A percentile compares a stretch with the other conserved stretches of the same genome.
phyloP scores from a whole-genome alignment of 1,140 invertebrate genomes.

The Eumaeus atala region DNA sequence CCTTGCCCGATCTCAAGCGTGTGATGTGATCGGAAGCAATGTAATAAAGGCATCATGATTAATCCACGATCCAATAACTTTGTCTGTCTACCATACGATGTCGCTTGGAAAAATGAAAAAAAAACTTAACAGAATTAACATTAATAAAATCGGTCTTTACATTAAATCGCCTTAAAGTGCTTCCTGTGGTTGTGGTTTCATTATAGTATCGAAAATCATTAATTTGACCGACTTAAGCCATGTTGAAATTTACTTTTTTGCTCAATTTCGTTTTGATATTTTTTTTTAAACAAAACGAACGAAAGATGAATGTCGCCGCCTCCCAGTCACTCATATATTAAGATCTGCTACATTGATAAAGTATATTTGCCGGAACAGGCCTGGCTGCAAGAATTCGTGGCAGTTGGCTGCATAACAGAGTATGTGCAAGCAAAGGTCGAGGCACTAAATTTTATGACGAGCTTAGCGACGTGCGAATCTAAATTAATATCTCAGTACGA shows the following conservation, averaged over 20 bases:
- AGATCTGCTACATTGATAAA: constrained; percentile 34
- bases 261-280: not conserved
- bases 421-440: constrained; percentile 22
- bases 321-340: constrained; percentile 27
- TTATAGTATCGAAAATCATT: no score
- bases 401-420: constrained; percentile 25
- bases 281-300: constrained; percentile 9
- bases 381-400: constrained; percentile 22
- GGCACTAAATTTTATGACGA: constrained; percentile 24
- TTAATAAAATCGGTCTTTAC: no score
- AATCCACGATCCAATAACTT: no score
- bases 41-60: no score
- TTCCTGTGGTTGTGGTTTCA: no score
- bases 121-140: no score
- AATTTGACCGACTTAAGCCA: no score
- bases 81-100: no score
- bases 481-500: constrained; percentile 12
- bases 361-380: constrained; percentile 30
- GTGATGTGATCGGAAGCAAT: no score
- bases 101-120: no score
- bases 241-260: not conserved
- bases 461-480: constrained; percentile 12
- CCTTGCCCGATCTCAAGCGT: no score
- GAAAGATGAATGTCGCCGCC: constrained; percentile 12
- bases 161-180: no score